Evolutionary conservation across 53 echinoderm and acorn worm species (phyloP), one percentile per base, ranked within the genome.

Genomic region (Actinopyga echinites): DNA sequence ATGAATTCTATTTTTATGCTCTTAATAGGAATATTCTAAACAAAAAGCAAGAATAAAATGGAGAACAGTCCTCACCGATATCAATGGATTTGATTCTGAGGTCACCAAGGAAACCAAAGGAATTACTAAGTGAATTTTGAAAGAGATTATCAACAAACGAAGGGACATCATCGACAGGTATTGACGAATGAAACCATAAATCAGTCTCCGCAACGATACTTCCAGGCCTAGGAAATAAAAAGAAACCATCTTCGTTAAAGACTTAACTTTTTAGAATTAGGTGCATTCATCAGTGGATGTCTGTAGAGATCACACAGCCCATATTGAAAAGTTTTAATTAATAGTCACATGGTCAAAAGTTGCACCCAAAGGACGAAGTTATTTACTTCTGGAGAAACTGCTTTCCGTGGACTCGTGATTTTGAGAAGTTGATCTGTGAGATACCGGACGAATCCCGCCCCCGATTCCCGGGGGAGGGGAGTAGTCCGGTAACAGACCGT

Each of bases 191-290:
- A 37, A 68, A 68, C 68, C 68, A 68, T 34, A 68, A 36, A 34
- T 68, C 68, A 22, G 22, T 38, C 1, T 71, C 84, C 19, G 71
- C 84, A 8, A 68, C 8, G 7, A 84, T 59, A 32, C 84, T 84
- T 25, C 84, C 84, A 8, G 73, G 84, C 24, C 84, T 84, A 29
- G 20, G 53, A 64, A 64, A 24, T 0, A 32, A 56, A 28, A 79
- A 56, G 36, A 12, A 36, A 28, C 4, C 25, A 8, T 22, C 1
- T 10, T 24, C 49, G 13, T 17, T 15, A 10, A 49, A 17, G n/a
- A n/a, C n/a, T n/a, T n/a, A n/a, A n/a, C n/a, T n/a, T 13, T 49
- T 49, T 11, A 8, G 7, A 44, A 44, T 44, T 7, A 44, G 44
- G 1, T 13, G 3, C 1, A 9, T 44, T 8, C 4, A 6, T 4